phyloP scores from a whole-genome alignment of 2,113 vertebrate species.

The Vulpes lagopus region DNA sequence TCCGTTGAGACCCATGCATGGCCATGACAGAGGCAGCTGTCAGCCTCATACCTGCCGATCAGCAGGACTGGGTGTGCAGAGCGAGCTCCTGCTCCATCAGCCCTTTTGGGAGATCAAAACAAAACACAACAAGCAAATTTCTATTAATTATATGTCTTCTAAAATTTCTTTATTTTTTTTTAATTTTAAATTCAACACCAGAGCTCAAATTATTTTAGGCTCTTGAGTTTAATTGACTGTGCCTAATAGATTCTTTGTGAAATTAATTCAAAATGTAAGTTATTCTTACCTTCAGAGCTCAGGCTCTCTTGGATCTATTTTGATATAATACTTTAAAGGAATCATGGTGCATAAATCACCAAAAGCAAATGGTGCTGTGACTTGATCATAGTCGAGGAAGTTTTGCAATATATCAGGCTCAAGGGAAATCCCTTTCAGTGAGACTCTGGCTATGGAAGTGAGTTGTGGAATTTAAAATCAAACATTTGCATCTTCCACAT shows the following conservation, averaged over 20 bases:
- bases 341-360: neutral
- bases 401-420: rapidly evolving
- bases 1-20: rapidly evolving
- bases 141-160: neutral
- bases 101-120: neutral
- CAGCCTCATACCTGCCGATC: rapidly evolving
- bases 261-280: neutral
- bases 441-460: rapidly evolving
- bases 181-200: neutral
- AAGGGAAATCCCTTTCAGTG: neutral
- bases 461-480: neutral
- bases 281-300: neutral
- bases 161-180: neutral
- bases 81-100: neutral
- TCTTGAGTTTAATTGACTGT: neutral
- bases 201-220: neutral
- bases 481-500: neutral
- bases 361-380: neutral
- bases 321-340: neutral
- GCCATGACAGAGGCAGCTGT: rapidly evolving
- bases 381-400: neutral
- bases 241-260: neutral
- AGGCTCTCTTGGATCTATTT: neutral
- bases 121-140: neutral
- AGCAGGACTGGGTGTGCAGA: neutral